Base-by-base conservation (phyloP, 23 tunicate genomes). In the Ascidia mentula region DNA sequence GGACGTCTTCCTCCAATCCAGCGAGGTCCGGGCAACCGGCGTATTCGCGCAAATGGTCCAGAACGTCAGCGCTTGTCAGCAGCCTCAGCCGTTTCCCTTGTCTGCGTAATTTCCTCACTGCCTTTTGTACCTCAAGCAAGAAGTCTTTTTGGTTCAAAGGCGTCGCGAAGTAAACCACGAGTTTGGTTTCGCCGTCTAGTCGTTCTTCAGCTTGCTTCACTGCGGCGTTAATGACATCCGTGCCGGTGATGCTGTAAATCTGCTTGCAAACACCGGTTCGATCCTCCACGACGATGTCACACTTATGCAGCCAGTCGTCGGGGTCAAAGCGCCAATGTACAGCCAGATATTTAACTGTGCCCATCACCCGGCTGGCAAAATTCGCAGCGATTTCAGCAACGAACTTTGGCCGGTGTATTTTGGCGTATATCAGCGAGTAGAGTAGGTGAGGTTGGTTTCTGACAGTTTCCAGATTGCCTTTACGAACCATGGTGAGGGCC, bases 301-400 rank as follows among this genome's bases (percentile, higher is more conserved):
- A 82, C 73, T 77, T 46, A 59, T 82, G 42, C 87, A 74, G 34
- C 87, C 87, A 82, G 72, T 82, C 87, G 34, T 70, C 53, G 3
- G 36, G 60, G 46, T 82, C 80, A 59, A 45, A 82, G 0, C 87
- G 73, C 87, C 87, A 82, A 0, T 82, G 87, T 26, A 82, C 71
- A 34, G 80, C 71, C 42, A 82, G 39, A 34, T 73, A 82, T 22
- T 36, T 36, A 35, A 17, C 38, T 40, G 46, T 60, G 34, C 34
- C 31, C 28, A 82, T 32, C 40, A 45, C 28, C 17, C 37, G 24
- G 34, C 59, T 36, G 5, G 73, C 72, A 38, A 82, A 82, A 7
- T 75, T 59, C 28, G 40, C 18, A 1, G 38, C 30, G 32, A 70
- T 70, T 4, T 70, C 74, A 35, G 3, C n/a, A 3, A 70, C 1